Conservation (phyloP, 2,888 invertebrate species). For the Trissonchulus latispiculum region DNA sequence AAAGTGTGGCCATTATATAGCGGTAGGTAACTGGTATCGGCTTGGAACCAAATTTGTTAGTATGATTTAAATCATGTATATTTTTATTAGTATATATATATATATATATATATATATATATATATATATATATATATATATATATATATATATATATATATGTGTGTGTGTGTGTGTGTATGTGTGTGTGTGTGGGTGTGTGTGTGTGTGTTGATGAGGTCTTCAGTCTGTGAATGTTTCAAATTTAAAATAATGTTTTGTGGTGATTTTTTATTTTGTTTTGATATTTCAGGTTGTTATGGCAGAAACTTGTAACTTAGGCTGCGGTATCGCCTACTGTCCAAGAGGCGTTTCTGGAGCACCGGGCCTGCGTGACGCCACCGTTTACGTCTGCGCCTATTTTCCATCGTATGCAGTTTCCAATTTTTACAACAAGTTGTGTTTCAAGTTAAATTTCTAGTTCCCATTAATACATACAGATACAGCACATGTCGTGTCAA, state of each 20-base stretch:
- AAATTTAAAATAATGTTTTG: not conserved
- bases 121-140: constrained; percentile 6
- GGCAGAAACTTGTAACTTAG: not conserved
- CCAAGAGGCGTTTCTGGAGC: not conserved
- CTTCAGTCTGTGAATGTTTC: not conserved
- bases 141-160: not conserved
- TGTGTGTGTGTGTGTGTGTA: not conserved
- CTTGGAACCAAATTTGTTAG: too few relatives aligned
- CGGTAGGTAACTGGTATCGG: not conserved
- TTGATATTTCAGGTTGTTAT: not conserved
- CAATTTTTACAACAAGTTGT: not conserved
- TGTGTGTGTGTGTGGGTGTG: not conserved
- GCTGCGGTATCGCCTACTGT: not conserved
- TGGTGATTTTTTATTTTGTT: not conserved
- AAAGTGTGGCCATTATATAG: not conserved
- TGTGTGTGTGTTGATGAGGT: not conserved
- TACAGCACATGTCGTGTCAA: too few relatives aligned
- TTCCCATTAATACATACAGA: too few relatives aligned
- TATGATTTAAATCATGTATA: not conserved
- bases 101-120: constrained; percentile 14
- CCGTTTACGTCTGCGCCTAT: not conserved
- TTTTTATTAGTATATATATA: not conserved
- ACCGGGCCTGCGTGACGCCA: not conserved
- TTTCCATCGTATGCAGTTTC: not conserved
- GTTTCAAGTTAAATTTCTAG: too few relatives aligned